These are phyloP conservation scores for Mesocentrotus franciscanus DNA, from an alignment of 53 echinoderm and acorn worm species.

Conservation along the genomic window DNA sequence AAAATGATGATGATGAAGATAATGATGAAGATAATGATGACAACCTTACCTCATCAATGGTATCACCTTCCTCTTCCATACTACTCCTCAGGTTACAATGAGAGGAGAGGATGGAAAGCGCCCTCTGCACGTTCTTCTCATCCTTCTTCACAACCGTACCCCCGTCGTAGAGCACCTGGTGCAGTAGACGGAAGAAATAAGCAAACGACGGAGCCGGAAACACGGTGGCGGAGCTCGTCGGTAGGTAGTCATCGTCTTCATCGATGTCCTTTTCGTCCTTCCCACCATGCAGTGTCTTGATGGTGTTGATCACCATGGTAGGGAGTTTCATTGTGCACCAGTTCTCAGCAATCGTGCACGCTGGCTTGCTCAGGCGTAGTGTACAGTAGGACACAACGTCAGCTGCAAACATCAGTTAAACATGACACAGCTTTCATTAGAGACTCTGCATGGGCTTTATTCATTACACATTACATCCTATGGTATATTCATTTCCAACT, in stretches of 20 bases:
- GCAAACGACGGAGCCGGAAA: conserved; percentile 87
- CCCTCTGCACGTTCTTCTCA: conserved; percentile 74
- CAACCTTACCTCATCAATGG: conserved; percentile 80
- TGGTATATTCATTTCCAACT: too few species aligned
- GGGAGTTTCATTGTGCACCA: conserved; percentile 82
- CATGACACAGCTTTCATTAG: neutral
- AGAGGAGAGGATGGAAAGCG: conserved; percentile 79
- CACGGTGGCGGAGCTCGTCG: conserved; percentile 8
- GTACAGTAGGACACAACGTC: conserved; percentile 85
- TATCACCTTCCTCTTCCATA: conserved; percentile 66
- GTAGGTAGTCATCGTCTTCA: conserved; percentile 61
- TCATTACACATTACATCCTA: neutral
- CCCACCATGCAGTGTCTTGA: conserved; percentile 71
- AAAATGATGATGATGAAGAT: too few species aligned
- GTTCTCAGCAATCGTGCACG: conserved; percentile 65
- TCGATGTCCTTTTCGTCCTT: conserved; percentile 47
- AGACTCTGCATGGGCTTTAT: neutral
- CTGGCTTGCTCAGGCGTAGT: conserved; percentile 76
- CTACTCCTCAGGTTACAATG: conserved; percentile 81
- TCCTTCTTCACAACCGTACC: conserved; percentile 77
- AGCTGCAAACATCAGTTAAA: conserved; percentile 50
- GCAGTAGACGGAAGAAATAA: conserved; percentile 85
- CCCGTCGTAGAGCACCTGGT: conserved; percentile 77
- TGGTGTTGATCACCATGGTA: conserved; percentile 72
- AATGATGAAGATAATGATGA: too few species aligned